Base-by-base conservation (phyloP, 2,888 invertebrate genomes). In the Pomacea canaliculata region DNA sequence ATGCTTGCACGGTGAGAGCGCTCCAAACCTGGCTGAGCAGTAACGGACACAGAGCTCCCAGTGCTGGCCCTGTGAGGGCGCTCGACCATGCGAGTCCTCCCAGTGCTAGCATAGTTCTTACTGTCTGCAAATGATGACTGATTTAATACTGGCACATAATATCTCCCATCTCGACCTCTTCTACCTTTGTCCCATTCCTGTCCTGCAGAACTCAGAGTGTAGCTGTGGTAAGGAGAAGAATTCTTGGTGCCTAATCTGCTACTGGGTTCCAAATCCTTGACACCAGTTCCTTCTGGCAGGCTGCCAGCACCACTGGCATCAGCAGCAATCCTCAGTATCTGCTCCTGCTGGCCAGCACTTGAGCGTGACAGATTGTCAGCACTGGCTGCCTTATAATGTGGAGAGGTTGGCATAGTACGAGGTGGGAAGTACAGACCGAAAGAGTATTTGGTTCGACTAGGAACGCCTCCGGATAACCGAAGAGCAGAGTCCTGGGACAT, bases 351-450 rank as follows among this genome's bases (percentile, higher is more conserved):
- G n/a, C 70, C 63, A 51, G 69, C 56, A 16, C 80, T 76, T 18
- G 78, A 63, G n/a, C 80, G 75, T 7, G 81, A 72, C n/a, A 84
- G 77, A 73, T 83, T 84, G 68, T 83, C 84, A 23, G 81, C 79
- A 67, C 83, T 83, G 60, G 71, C 83, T 0, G 80, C 78, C 59
- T 75, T 76, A 13, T 74, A 63, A 70, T 86, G 84, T 19, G 82
- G 5, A 68, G 59, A 27, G 8, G 67, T 23, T 10, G 51, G 51
- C 51, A 56, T 56, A 1, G 70, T 69, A 18, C 76, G 79, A 12
- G 83, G 81, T 12, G 86, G 87, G 73, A 83, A 87, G 76, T 84
- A 87, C n/a, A 88, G 78, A 59, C 87, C 87, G 72, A 86, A 86
- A 7, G 87, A 87, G 75, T 84, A 87, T 27, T 84, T 84, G 73